phyloP scores from a whole-genome alignment of 2,888 invertebrate genomes.

The Notodonta ziczac region DNA sequence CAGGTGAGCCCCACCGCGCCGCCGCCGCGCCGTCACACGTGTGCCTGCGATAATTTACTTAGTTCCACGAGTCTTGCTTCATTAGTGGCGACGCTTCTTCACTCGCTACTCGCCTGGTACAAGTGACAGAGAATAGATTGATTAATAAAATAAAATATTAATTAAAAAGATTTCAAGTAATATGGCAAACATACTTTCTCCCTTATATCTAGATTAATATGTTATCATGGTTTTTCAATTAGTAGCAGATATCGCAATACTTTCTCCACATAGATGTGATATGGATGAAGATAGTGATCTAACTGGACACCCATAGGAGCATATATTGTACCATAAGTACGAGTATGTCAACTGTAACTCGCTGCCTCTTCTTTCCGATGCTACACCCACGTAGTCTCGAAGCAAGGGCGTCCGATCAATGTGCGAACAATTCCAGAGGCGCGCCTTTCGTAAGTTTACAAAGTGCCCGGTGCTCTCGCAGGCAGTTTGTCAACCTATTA shows the following conservation, averaged over 20 bases:
- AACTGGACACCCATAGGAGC: no score
- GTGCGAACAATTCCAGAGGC: constrained; percentile 33
- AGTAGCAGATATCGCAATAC: no score
- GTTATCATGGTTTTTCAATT: no score
- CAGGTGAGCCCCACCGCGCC: neutral
- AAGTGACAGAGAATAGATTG: constrained; percentile 6
- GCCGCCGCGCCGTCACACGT: constrained; percentile 18
- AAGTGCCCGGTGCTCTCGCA: constrained; percentile 15
- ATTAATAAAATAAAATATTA: no score
- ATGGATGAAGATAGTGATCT: no score
- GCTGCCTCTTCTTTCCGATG: constrained; percentile 8
- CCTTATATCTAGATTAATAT: no score
- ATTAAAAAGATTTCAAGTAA: no score
- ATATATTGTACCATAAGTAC: no score
- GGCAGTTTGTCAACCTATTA: constrained; percentile 40
- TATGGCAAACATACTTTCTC: no score
- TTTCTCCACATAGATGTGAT: no score
- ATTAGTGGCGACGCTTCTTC: constrained; percentile 37
- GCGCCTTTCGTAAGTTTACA: constrained; percentile 18
- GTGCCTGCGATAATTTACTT: constrained; percentile 41
- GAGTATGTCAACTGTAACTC: neutral
- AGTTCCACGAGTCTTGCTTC: constrained; percentile 38
- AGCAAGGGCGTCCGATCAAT: constrained; percentile 21
- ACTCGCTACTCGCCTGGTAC: constrained; percentile 13
- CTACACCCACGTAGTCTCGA: constrained; percentile 4